A percentile compares a stretch with the other conserved stretches of the same genome.
These are phyloP conservation scores for Nesidiocoris tenuis DNA, from an alignment of 2,888 invertebrate genomes.

Conservation along the genomic window DNA sequence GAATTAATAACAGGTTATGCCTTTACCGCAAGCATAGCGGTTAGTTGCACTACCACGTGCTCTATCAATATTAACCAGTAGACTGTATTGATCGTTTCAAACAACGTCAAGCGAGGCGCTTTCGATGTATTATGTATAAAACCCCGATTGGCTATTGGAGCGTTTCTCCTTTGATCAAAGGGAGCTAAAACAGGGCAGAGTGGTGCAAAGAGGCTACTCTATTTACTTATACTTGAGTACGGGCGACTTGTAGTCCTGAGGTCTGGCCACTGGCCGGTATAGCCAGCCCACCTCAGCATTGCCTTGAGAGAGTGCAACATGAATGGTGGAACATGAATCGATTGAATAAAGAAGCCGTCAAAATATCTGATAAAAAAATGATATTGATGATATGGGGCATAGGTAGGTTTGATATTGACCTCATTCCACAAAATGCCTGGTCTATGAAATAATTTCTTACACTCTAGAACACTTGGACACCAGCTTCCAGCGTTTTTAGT, in stretches of 20 bases:
- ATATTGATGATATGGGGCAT: too few relatives aligned
- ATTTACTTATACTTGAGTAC: neutral
- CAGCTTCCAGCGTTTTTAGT: too few relatives aligned
- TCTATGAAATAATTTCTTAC: too few relatives aligned
- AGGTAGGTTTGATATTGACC: too few relatives aligned
- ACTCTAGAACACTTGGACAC: too few relatives aligned
- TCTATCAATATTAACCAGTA: neutral
- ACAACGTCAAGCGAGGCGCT: conserved; percentile 13
- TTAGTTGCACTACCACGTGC: neutral
- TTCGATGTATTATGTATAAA: conserved; percentile 25
- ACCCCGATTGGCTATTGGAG: conserved; percentile 13
- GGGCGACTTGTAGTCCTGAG: neutral
- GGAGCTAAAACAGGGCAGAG: too few relatives aligned
- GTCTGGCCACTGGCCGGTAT: neutral
- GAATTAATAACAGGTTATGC: neutral
- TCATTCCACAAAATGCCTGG: too few relatives aligned
- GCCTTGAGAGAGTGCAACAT: too few relatives aligned
- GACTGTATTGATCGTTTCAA: conserved; percentile 11
- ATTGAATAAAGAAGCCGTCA: too few relatives aligned
- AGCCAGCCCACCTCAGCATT: too few relatives aligned
- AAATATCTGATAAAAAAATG: too few relatives aligned
- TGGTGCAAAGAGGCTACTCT: neutral
- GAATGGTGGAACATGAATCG: too few relatives aligned
- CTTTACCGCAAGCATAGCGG: neutral
- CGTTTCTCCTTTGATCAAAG: neutral